A percentile compares a stretch with the other conserved stretches of the same genome.
Evolutionary conservation across 2,797 vertebrate genomes (phyloP).

Genomic region (Artibeus lituratus): DNA sequence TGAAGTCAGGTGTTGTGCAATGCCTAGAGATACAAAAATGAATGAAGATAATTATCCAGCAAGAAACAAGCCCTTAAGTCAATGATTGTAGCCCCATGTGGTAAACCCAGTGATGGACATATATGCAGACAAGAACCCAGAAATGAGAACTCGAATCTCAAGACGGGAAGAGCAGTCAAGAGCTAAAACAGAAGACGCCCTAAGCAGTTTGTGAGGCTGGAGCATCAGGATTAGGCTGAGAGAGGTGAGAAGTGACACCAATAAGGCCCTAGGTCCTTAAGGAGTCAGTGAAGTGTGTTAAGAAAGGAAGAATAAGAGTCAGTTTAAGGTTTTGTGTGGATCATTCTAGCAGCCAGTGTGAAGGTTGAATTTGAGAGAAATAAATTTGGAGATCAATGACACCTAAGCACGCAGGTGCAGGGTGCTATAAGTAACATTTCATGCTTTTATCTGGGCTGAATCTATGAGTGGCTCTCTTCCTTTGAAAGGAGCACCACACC

Average conservation of each 20-base stretch:
- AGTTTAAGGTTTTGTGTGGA: not conserved
- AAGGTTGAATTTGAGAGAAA: not conserved
- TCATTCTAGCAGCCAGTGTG: not conserved
- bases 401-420: not conserved
- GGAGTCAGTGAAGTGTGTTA: not conserved
- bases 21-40: not conserved
- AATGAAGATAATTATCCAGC: not conserved
- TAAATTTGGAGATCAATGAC: not conserved
- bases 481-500: not conserved
- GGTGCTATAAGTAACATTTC: not conserved
- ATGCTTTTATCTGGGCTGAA: not conserved
- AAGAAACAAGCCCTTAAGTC: not conserved
- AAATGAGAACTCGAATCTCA: not conserved
- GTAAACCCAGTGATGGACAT: not conserved
- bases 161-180: rapidly evolving
- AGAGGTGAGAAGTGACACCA: not conserved
- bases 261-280: not conserved
- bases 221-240: not conserved
- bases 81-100: not conserved
- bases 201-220: not conserved
- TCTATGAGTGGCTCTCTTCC: not conserved
- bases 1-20: not conserved
- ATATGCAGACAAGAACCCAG: not conserved
- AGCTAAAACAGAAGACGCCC: not conserved
- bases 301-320: not conserved